Conservation (phyloP, 1,140 invertebrate genomes). For the Hermetia illucens region DNA sequence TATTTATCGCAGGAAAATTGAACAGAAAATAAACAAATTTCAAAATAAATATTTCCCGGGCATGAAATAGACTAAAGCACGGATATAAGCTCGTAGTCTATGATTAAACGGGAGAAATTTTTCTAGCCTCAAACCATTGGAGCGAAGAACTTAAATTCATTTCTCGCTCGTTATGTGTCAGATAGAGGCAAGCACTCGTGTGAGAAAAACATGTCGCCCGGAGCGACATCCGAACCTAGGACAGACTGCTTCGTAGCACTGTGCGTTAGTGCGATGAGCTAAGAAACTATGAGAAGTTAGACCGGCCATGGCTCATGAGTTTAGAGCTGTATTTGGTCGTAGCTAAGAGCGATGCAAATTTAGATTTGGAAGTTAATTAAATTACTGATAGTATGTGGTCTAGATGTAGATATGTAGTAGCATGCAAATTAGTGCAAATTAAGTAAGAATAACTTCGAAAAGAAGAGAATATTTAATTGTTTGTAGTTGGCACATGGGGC, state of each 20-base stretch:
- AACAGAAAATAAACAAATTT: too few species aligned
- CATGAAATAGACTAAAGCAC: conserved; percentile 29
- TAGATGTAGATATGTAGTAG: too few species aligned
- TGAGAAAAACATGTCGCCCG: not conserved
- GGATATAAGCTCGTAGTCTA: conserved; percentile 24
- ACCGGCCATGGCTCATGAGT: too few species aligned
- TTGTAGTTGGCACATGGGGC: too few species aligned
- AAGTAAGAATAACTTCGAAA: too few species aligned
- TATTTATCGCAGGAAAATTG: too few species aligned
- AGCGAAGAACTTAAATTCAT: not conserved
- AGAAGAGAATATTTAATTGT: too few species aligned
- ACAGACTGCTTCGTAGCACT: not conserved
- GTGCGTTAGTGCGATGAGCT: not conserved
- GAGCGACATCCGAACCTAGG: not conserved
- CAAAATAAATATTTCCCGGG: conserved; percentile 20
- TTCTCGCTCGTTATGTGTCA: not conserved
- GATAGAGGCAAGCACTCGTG: not conserved
- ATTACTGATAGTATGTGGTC: too few species aligned
- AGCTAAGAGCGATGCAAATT: too few species aligned
- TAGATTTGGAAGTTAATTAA: too few species aligned
- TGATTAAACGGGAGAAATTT: conserved; percentile 21
- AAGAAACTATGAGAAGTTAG: not conserved
- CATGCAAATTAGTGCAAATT: too few species aligned
- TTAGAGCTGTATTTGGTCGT: too few species aligned
- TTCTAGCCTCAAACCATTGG: conserved; percentile 15